Evolutionary conservation across 2,888 invertebrate genomes (phyloP), one percentile per base, ranked within the genome.

Genomic region (Dasysyrphus albostriatus): DNA sequence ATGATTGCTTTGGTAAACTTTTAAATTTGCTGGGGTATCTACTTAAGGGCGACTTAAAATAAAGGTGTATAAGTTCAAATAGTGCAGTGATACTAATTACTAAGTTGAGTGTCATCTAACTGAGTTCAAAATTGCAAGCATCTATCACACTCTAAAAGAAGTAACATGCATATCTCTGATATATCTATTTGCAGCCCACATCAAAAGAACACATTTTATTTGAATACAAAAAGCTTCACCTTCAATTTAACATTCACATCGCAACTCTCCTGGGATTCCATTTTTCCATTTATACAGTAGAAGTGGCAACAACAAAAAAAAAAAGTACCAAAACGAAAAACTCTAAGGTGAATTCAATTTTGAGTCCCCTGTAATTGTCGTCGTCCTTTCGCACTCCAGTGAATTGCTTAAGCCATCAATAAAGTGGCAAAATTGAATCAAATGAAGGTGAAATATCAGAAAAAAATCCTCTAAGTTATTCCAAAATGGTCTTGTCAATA

Each of bases 351-450:
- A 87, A 74, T 63, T 78, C 74, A 70, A 85, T 70, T 24, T 24
- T 47, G 78, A 75, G 78, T 82, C 78, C 74, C 61, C 77, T 75
- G 14, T 87, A 87, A 87, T 87, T 82, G 78, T 85, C 74, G 82
- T 82, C 85, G 82, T 82, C 85, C 85, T 85, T 85, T 85, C 65
- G 65, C 82, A 78, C 82, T 85, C 51, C 69, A 85, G 42, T 82
- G 85, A 87, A 82, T 82, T 82, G 78, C 82, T 87, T 87, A 82
- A 87, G 82, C 78, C 70, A 78, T 58, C 85, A 75, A 87, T 82
- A 87, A 82, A 82, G 74, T 73, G 77, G 76, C 84, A 77, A 85
- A 87, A 87, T 87, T 87, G 82, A 87, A 82, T 87, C 82, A 87
- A 85, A 56, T 78, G 63, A 82, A 77, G 85, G 77, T 82, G 85